phyloP scores from a whole-genome alignment of 1,140 invertebrate species.

The Drosophila serrata region DNA sequence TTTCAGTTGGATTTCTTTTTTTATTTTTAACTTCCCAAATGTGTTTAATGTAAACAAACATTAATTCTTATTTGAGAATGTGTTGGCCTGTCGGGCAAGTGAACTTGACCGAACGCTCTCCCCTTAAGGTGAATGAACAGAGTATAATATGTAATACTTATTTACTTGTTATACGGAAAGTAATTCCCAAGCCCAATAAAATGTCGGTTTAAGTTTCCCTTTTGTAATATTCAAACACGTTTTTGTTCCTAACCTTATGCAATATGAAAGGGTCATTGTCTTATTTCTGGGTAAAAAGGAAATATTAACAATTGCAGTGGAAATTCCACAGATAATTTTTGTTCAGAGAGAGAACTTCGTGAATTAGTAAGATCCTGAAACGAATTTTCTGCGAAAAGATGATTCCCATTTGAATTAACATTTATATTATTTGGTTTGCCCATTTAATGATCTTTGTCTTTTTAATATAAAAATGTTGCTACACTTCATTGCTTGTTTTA shows the following conservation, averaged over 20 bases:
- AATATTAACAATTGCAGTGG: constrained; percentile 36
- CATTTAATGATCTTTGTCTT: no score
- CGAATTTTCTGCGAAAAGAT: constrained; percentile 2
- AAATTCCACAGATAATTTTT: constrained; percentile 22
- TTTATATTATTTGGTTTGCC: not conserved
- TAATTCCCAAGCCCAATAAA: constrained; percentile 28
- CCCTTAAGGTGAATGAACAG: constrained; percentile 37
- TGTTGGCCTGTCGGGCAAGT: constrained; percentile 18
- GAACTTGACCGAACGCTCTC: constrained; percentile 30
- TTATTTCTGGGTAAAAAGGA: constrained; percentile 62
- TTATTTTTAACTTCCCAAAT: constrained; percentile 42
- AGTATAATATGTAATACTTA: not conserved
- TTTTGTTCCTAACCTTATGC: constrained; percentile 21
- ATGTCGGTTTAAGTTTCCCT: constrained; percentile 32
- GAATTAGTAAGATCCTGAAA: constrained; percentile 19
- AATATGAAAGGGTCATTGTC: constrained; percentile 14
- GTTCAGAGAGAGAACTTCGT: not conserved
- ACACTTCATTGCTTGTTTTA: no score
- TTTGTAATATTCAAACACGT: constrained; percentile 45
- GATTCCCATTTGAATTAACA: no score
- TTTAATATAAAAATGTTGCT: no score
- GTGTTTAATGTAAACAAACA: constrained; percentile 46
- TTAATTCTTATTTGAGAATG: constrained; percentile 29
- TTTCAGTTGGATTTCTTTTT: constrained; percentile 12
- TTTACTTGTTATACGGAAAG: constrained; percentile 12